Evolutionary conservation across 2,888 invertebrate genomes (phyloP).

Genomic region (Heliconius ethilla): DNA sequence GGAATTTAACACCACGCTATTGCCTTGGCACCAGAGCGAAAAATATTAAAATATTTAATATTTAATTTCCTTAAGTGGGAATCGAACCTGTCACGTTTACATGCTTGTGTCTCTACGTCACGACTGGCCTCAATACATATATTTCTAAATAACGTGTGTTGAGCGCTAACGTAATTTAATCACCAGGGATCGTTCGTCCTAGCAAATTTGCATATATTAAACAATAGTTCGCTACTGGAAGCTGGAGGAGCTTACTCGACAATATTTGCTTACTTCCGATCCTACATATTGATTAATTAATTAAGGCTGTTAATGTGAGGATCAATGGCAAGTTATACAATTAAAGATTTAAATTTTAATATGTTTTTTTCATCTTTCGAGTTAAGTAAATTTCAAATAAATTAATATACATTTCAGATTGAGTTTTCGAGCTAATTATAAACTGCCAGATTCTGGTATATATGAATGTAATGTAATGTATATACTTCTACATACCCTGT

Average conservation of each 20-base stretch:
- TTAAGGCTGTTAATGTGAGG: neutral
- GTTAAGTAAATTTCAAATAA: no score
- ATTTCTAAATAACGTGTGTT: conserved; percentile 9
- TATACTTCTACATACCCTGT: no score
- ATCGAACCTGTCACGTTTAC: no score
- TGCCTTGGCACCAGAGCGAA: no score
- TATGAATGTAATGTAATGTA: no score
- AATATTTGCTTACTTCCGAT: conserved; percentile 8
- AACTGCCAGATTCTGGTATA: no score
- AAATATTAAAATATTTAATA: no score
- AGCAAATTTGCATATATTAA: conserved; percentile 25
- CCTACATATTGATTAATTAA: conserved; percentile 5
- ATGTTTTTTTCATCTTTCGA: neutral
- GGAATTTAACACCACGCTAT: no score
- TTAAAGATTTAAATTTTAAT: neutral
- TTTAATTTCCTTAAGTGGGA: no score
- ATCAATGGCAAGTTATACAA: neutral
- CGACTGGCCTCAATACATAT: neutral
- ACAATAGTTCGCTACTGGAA: conserved; percentile 17
- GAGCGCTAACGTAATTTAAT: conserved; percentile 20
- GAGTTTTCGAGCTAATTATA: no score
- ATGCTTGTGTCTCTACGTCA: no score
- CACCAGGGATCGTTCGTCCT: conserved; percentile 23
- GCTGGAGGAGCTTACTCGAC: neutral
- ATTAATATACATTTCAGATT: no score